phyloP scores from a whole-genome alignment of 2,797 vertebrate species.

The Chloroceryle inda region DNA sequence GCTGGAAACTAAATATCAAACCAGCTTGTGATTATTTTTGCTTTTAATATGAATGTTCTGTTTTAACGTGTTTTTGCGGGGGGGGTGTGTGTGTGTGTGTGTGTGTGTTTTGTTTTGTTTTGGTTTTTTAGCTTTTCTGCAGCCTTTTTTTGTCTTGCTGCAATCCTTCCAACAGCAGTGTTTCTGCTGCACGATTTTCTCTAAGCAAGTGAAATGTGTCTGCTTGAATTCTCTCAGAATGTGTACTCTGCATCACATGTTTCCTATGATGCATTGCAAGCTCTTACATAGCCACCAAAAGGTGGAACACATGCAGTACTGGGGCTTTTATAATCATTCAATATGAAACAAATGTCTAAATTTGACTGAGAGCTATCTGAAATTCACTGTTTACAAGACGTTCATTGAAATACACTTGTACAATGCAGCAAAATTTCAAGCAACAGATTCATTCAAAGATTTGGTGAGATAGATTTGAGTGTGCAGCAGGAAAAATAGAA shows the following conservation, averaged over 20 bases:
- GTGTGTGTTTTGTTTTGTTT: not conserved
- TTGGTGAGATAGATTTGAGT: not conserved
- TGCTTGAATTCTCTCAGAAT: not conserved
- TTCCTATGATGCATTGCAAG: not conserved
- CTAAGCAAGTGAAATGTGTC: not conserved
- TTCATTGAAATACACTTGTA: not conserved
- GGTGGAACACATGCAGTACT: not conserved
- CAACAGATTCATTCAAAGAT: not conserved
- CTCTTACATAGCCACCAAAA: not conserved
- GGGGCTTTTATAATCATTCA: not conserved
- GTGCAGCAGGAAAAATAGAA: rapidly evolving
- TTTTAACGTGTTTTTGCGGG: not conserved
- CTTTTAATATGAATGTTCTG: not conserved
- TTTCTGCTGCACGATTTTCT: not conserved
- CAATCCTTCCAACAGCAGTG: not conserved
- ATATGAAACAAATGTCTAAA: not conserved
- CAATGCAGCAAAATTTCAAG: not conserved
- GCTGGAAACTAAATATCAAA: not conserved
- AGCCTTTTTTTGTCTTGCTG: not conserved
- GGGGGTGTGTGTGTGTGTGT: not conserved
- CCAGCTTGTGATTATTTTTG: not conserved
- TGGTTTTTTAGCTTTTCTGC: not conserved
- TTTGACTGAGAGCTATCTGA: not conserved
- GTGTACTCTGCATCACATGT: rapidly evolving
- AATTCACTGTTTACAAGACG: not conserved